phyloP scores from a whole-genome alignment of 2,888 invertebrate species.

The Coremacera marginata region DNA sequence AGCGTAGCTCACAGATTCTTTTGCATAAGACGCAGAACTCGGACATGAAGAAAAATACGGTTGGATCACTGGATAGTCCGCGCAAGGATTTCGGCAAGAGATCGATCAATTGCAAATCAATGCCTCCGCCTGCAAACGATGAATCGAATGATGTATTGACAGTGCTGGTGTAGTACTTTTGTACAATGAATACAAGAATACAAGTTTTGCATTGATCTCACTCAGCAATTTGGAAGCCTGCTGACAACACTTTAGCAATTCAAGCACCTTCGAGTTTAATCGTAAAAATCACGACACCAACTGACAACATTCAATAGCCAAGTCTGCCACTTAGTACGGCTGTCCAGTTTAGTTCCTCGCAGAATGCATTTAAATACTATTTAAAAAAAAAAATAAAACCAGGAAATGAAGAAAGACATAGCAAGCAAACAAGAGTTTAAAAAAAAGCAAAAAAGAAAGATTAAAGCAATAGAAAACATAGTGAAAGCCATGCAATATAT shows the following conservation, averaged over 20 bases:
- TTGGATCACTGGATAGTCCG: slow-evolving; percentile 72
- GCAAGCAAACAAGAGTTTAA: neutral
- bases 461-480: slow-evolving; percentile 22
- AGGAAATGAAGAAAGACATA: neutral
- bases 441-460: slow-evolving; percentile 42
- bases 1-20: slow-evolving; percentile 75
- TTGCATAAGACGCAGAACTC: slow-evolving; percentile 88
- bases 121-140: slow-evolving; percentile 56
- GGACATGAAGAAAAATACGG: slow-evolving; percentile 86
- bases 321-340: neutral
- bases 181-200: neutral
- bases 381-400: neutral
- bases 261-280: too few relatives aligned
- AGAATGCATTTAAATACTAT: slow-evolving; percentile 51
- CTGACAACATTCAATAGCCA: neutral
- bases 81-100: slow-evolving; percentile 84
- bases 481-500: slow-evolving; percentile 46
- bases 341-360: slow-evolving; percentile 49
- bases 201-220: slow-evolving; percentile 42
- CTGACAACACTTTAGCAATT: too few relatives aligned
- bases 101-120: slow-evolving; percentile 73
- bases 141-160: slow-evolving; percentile 71
- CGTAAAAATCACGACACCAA: neutral
- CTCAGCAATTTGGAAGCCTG: slow-evolving; percentile 20
- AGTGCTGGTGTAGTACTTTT: slow-evolving; percentile 70